These are phyloP conservation scores for Heptranchias perlo DNA, from an alignment of 2,113 vertebrate genomes.

Conservation along the genomic window DNA sequence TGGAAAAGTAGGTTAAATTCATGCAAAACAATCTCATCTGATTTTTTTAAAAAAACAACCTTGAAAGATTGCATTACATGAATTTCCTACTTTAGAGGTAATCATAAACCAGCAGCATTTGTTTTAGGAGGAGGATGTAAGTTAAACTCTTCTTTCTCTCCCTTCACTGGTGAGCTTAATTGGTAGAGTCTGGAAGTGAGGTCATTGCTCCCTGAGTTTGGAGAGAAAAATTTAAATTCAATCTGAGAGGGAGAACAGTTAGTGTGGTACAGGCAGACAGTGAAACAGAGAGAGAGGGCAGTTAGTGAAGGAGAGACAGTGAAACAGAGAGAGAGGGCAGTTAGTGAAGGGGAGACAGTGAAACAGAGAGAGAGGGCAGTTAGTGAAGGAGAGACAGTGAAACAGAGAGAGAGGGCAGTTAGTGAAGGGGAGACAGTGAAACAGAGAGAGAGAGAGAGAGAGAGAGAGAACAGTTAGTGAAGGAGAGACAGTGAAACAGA, in stretches of 20 bases:
- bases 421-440: too few relatives aligned
- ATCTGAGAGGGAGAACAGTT: neutral
- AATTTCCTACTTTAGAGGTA: neutral
- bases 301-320: neutral
- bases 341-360: neutral
- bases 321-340: neutral
- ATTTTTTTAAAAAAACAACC: neutral
- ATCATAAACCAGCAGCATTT: neutral
- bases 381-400: too few relatives aligned
- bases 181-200: conserved; percentile 27
- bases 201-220: neutral
- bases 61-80: neutral
- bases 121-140: neutral
- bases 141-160: neutral
- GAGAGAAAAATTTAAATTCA: conserved; percentile 25
- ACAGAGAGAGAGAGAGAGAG: neutral
- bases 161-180: neutral
- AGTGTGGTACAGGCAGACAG: neutral
- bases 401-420: too few relatives aligned
- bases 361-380: neutral
- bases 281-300: neutral
- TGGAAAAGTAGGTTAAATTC: neutral
- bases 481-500: too few relatives aligned
- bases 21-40: neutral
- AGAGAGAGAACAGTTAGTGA: neutral